Percentiles rank a stretch among this genome's conserved stretches.
Conservation (phyloP, 2,888 invertebrate species). For the Phania funesta region DNA sequence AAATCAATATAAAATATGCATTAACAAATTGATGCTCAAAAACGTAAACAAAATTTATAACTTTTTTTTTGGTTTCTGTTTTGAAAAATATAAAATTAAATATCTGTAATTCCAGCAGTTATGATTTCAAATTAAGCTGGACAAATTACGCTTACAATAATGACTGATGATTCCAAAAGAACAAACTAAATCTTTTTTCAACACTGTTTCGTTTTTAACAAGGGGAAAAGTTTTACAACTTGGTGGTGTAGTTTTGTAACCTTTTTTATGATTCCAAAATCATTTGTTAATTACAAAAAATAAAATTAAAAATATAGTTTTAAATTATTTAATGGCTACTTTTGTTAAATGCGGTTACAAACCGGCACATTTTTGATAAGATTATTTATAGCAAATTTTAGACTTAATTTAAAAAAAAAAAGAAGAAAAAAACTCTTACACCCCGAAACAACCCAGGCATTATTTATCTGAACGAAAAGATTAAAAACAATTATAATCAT, state of each 20-base stretch:
- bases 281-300: too few species aligned
- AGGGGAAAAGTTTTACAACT: too few species aligned
- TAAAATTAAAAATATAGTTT: neutral
- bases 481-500: neutral
- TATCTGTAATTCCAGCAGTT: too few species aligned
- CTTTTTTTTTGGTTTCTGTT: too few species aligned
- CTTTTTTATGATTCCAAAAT: too few species aligned
- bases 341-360: conserved; percentile 32
- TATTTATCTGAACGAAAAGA: neutral
- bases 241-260: too few species aligned
- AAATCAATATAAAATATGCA: too few species aligned
- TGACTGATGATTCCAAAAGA: neutral
- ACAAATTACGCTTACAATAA: neutral
- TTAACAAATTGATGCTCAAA: too few species aligned
- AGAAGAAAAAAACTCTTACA: neutral
- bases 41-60: too few species aligned
- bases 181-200: neutral
- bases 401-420: conserved; percentile 1
- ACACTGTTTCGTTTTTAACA: neutral
- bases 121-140: too few species aligned
- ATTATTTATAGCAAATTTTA: conserved; percentile 16
- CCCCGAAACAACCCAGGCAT: neutral
- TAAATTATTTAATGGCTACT: conserved; percentile 5
- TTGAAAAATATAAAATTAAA: too few species aligned
- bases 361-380: conserved; percentile 11